phyloP scores from a whole-genome alignment of 2,888 invertebrate genomes.

The Lymantria monacha region DNA sequence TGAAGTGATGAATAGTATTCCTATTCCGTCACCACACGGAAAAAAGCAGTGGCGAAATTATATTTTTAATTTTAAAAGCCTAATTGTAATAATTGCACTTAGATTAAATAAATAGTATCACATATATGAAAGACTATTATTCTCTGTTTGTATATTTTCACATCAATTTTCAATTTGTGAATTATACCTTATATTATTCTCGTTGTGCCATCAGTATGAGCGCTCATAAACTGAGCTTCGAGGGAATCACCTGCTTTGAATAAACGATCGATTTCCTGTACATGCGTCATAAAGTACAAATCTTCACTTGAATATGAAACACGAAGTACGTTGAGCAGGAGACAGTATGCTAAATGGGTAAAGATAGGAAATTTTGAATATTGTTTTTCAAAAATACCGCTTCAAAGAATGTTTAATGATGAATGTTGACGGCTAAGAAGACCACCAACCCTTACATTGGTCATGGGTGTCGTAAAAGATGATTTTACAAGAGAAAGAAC shows the following conservation, averaged over 20 bases:
- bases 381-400: neutral
- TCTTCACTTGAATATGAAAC: conserved; percentile 30
- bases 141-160: conserved; percentile 9
- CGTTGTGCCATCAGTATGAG: conserved; percentile 30
- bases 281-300: conserved; percentile 51
- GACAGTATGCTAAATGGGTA: conserved; percentile 7
- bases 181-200: conserved; percentile 29
- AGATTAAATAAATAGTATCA: neutral
- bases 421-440: too few relatives aligned
- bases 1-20: too few relatives aligned
- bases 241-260: conserved; percentile 66
- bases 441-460: too few relatives aligned
- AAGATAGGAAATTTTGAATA: neutral
- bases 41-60: too few relatives aligned
- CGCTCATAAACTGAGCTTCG: conserved; percentile 51
- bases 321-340: conserved; percentile 5
- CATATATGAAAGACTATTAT: neutral
- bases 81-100: too few relatives aligned
- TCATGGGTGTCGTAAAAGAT: too few relatives aligned
- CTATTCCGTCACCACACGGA: too few relatives aligned
- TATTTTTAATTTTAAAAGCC: too few relatives aligned
- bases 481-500: too few relatives aligned
- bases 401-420: too few relatives aligned
- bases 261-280: conserved; percentile 59
- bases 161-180: conserved; percentile 42